Percentiles rank a stretch among this genome's conserved stretches.
These are phyloP conservation scores for Neolamprologus sp. DNA, from an alignment of 2,113 vertebrate genomes.

Conservation along the genomic window DNA sequence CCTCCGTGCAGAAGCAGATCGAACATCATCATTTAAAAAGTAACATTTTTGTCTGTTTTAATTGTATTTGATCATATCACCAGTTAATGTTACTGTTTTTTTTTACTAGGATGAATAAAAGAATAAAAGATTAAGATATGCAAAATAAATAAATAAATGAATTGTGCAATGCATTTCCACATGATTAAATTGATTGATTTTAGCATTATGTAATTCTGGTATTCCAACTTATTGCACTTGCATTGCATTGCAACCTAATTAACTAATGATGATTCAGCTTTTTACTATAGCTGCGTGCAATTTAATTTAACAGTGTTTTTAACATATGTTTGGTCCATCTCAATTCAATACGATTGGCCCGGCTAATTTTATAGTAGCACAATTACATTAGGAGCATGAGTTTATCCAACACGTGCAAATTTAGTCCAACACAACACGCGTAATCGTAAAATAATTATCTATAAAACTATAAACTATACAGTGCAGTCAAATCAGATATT, in stretches of 20 bases:
- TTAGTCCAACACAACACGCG: accelerated
- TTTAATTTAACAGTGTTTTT: neutral
- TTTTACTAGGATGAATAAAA: neutral
- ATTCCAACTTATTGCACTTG: neutral
- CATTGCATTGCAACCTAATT: neutral
- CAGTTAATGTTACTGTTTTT: neutral
- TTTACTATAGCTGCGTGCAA: neutral
- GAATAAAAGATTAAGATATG: neutral
- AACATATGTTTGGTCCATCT: neutral
- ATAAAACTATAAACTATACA: neutral
- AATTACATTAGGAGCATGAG: neutral
- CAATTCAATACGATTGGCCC: neutral
- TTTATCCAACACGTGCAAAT: neutral
- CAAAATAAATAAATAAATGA: neutral
- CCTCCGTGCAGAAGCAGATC: neutral
- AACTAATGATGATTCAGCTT: neutral
- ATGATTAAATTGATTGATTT: neutral
- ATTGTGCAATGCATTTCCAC: neutral
- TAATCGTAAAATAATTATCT: neutral
- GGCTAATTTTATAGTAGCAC: neutral
- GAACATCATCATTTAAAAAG: neutral
- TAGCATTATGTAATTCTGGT: neutral
- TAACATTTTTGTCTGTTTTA: neutral
- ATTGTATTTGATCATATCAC: neutral
- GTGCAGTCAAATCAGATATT: neutral